Percentiles rank a stretch among this genome's conserved stretches.
Conservation (phyloP, 1,140 invertebrate species). For the Drosophila littoralis region DNA sequence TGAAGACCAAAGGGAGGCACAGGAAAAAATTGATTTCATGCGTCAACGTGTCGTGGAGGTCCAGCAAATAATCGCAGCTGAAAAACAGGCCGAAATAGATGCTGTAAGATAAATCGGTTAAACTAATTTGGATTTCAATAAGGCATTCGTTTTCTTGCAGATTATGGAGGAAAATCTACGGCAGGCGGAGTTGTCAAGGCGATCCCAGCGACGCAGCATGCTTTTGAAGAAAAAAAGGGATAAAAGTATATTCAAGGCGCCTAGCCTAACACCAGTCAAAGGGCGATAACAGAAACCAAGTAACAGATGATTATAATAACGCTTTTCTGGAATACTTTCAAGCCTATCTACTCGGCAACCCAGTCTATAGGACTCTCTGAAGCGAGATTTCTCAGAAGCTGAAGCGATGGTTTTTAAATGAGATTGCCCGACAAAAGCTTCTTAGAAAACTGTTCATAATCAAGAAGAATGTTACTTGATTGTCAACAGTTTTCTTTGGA, state of each 20-base stretch:
- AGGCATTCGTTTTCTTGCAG: neutral
- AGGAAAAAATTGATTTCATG: constrained; percentile 19
- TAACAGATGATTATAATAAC: too few species aligned
- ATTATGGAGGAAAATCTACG: too few species aligned
- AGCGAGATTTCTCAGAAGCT: neutral
- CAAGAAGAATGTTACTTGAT: neutral
- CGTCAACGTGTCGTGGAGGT: constrained; percentile 15
- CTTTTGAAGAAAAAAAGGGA: too few species aligned
- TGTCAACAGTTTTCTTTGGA: constrained; percentile 1
- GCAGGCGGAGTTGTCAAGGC: too few species aligned
- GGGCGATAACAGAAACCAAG: too few species aligned
- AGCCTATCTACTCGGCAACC: too few species aligned
- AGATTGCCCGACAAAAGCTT: neutral
- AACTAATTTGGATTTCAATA: neutral
- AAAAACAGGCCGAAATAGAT: neutral
- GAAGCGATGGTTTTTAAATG: neutral
- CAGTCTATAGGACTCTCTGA: too few species aligned
- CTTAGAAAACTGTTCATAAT: neutral
- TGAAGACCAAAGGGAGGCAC: neutral
- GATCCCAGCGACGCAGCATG: too few species aligned
- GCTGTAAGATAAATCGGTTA: neutral
- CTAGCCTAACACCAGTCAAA: too few species aligned
- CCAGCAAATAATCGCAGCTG: neutral
- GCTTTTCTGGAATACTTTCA: too few species aligned
- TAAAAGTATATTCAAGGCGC: too few species aligned